phyloP scores from a whole-genome alignment of 2,113 vertebrate species.

The Aleadryas rufinucha region DNA sequence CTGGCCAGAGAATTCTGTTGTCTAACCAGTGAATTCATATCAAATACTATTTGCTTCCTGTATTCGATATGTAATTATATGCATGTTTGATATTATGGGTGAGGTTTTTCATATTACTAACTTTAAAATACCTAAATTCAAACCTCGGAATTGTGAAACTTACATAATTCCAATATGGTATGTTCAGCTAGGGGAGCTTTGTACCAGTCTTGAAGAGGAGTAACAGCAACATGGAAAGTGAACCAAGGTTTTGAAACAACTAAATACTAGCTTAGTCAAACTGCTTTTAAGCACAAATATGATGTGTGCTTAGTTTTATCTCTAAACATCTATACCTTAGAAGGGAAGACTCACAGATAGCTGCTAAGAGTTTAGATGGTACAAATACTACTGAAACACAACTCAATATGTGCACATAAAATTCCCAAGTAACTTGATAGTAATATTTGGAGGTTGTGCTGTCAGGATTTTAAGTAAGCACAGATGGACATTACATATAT shows the following conservation, averaged over 20 bases:
- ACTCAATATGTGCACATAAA: not conserved
- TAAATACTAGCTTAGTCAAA: not conserved
- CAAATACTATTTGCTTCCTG: slow-evolving; percentile 16
- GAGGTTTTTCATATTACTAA: not conserved
- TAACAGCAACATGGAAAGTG: not conserved
- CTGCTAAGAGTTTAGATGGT: not conserved
- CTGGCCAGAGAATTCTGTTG: not conserved
- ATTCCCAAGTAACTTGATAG: not conserved
- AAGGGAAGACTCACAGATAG: not conserved
- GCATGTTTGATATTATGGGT: not conserved
- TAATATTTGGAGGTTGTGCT: not conserved
- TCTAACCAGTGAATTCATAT: slow-evolving; percentile 2
- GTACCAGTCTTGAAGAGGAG: not conserved
- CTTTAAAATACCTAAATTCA: not conserved
- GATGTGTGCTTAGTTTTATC: not conserved
- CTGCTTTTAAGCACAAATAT: not conserved
- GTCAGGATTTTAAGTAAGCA: not conserved
- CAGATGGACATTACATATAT: not conserved
- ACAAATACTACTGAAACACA: not conserved
- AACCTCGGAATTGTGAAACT: not conserved
- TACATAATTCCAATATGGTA: not conserved
- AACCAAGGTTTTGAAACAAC: not conserved
- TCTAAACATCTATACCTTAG: not conserved
- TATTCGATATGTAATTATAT: slow-evolving; percentile 4
- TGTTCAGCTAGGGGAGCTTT: not conserved